Base-by-base conservation (phyloP, 1,140 invertebrate genomes). In the Gryon sp. region DNA sequence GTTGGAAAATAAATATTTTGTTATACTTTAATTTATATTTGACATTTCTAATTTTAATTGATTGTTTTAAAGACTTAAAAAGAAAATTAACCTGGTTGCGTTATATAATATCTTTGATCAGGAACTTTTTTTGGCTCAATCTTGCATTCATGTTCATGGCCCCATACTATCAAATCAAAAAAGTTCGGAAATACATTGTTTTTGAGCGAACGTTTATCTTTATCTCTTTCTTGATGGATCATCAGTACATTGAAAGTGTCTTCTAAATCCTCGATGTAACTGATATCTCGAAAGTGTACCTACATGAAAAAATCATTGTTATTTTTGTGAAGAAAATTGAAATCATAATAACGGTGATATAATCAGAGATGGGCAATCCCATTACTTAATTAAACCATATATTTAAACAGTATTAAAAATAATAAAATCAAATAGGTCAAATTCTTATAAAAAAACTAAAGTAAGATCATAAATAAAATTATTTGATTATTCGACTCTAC, bases 71-170 rank as follows among this genome's bases (percentile, higher is more conserved):
- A 45, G 34, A 32, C 9, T 34, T 12, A 12, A 22, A 45, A 14
- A 28, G 60, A 50, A 68, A 30, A 38, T 34, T 22, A 55, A 84
- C 96, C 98, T 50, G 98, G 98, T 86, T 99, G 98, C 9, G 92
- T 91, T 30, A 99, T 93, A 83, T 90, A 93, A 80, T 97, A 95
- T 22, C 90, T 85, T 72, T 92, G 90, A 78, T 86, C 87, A 70
- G 80, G 85, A 88, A 90, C 92, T 52, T 80, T 89, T 78, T 94
- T 92, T 19, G 95, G 94, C n/a, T 91, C 89, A 66, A 98, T 93
- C 60, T 92, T 90, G 87, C 97, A 97, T 82, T 99, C 96, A 87
- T 99, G 98, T 84, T 99, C 99, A 87, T 99, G 98, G 2, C 99
- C 99, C 98, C 99, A 99, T 48, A 99, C 90, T 36, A 99, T 92